Conservation (phyloP, 2,113 vertebrate species). For the Stegastes partitus region DNA sequence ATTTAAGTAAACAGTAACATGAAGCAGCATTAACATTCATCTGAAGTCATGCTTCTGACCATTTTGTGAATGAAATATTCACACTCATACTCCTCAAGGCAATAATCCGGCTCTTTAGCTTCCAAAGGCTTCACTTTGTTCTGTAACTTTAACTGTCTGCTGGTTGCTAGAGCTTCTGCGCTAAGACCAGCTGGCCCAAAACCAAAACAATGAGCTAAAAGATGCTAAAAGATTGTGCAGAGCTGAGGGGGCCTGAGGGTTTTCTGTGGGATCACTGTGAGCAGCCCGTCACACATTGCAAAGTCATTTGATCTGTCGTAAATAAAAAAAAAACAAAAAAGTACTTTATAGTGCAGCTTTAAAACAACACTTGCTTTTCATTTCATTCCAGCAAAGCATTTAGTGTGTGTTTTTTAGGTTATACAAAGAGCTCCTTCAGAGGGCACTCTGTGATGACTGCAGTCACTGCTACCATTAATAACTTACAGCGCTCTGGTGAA, state of each 20-base stretch:
- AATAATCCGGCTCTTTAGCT: no score
- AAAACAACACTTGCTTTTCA: not conserved
- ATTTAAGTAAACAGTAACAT: no score
- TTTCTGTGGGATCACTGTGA: not conserved
- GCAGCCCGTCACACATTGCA: not conserved
- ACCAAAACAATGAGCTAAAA: conserved; percentile 5
- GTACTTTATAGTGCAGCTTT: not conserved
- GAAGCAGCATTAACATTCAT: no score
- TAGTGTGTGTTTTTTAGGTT: not conserved
- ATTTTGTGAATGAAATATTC: no score
- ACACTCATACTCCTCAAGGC: no score
- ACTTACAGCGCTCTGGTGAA: not conserved
- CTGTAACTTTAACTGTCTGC: no score
- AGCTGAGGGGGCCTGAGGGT: not conserved
- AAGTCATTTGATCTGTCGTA: no score
- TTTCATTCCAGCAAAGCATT: not conserved
- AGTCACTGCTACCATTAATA: conserved; percentile 1
- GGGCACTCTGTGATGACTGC: not conserved
- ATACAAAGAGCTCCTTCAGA: not conserved
- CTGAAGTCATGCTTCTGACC: no score
- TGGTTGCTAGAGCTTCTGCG: no score
- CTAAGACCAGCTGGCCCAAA: no score
- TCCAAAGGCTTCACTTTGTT: no score
- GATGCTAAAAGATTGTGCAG: not conserved
- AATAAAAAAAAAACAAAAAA: not conserved